Percentiles rank a stretch among this genome's conserved stretches.
Evolutionary conservation across 2,888 invertebrate genomes (phyloP).

Genomic region (Synanthedon formicaeformis): DNA sequence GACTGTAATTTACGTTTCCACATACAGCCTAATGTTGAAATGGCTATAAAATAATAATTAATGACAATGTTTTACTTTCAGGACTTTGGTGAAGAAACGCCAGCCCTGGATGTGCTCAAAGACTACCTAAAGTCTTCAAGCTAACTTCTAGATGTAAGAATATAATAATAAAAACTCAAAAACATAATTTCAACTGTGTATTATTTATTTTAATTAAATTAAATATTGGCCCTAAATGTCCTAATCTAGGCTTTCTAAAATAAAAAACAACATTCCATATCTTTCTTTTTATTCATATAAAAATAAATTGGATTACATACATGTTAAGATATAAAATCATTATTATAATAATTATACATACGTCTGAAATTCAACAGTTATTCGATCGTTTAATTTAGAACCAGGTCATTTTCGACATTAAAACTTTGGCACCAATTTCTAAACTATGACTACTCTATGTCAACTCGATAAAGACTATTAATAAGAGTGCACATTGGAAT

Average conservation of each 20-base stretch:
- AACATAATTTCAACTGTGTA: constrained; percentile 31
- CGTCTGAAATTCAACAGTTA: not conserved
- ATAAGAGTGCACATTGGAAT: not conserved
- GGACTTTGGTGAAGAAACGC: constrained; percentile 98
- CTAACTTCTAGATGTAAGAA: constrained; percentile 54
- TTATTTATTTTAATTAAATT: constrained; percentile 15
- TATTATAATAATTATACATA: not conserved
- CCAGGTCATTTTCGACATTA: constrained; percentile 6
- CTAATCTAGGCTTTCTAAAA: too few species aligned
- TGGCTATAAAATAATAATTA: not conserved
- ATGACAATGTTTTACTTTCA: constrained; percentile 45
- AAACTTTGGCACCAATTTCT: constrained; percentile 56
- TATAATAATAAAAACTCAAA: constrained; percentile 52
- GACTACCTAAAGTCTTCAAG: constrained; percentile 91
- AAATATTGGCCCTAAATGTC: too few species aligned
- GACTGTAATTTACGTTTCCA: too few species aligned
- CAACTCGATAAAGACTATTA: not conserved
- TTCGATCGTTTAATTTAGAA: constrained; percentile 5
- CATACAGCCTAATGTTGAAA: not conserved
- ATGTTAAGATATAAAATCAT: not conserved
- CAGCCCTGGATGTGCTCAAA: constrained; percentile 92
- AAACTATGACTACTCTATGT: constrained; percentile 15
- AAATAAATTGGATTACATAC: not conserved
- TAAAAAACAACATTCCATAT: not conserved
- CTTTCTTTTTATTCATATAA: not conserved